These are phyloP conservation scores for Felis catus DNA, from an alignment of 2,113 vertebrate species.

Conservation along the genomic window F.catus_Fca126_mat1.0 CM031411.1:36096001-36096500, in stretches of 20 bases:
- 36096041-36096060: neutral
- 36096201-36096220: neutral
- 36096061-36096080: neutral
- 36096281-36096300: neutral
- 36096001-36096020: neutral
- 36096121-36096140: neutral
- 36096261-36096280: neutral
- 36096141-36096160: neutral
- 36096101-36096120: neutral
- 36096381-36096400: neutral
- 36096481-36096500: conserved; percentile 17
- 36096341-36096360: conserved; percentile 27
- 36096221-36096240: neutral
- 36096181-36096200: neutral
- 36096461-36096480: neutral
- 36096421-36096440: neutral
- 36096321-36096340: conserved; percentile 7
- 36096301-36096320: neutral
- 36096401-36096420: neutral
- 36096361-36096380: conserved; percentile 46
- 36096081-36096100: neutral
- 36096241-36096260: neutral
- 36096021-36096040: conserved; percentile 29
- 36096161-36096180: neutral
- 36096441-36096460: neutral